Percentiles rank a stretch among this genome's conserved stretches.
Conservation (phyloP, 2,113 vertebrate genomes). For the Diglossa brunneiventris region DNA sequence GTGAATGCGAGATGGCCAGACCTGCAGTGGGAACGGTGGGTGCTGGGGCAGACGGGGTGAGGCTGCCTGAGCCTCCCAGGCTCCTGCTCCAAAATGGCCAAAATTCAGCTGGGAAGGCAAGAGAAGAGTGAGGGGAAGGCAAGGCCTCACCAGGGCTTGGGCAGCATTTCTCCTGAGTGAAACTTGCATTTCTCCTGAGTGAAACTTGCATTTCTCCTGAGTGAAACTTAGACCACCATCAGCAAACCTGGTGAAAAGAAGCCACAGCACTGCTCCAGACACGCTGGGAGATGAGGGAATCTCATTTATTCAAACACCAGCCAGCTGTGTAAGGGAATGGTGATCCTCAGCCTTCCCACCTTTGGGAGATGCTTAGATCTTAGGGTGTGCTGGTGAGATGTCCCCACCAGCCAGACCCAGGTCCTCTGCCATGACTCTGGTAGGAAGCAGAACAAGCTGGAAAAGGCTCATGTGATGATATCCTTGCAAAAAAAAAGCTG, state of each 20-base stretch:
- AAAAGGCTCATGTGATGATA: accelerated
- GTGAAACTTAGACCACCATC: not conserved
- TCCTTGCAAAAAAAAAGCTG: not conserved
- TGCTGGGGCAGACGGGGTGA: not conserved
- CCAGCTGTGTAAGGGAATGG: not conserved
- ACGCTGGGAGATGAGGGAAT: accelerated
- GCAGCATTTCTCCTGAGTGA: not conserved
- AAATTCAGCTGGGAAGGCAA: not conserved
- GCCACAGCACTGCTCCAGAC: not conserved
- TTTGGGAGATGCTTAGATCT: not conserved
- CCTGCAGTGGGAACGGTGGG: conserved; percentile 35
- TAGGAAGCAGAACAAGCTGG: not conserved
- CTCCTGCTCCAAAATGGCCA: not conserved
- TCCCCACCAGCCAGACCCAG: not conserved
- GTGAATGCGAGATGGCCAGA: conserved; percentile 67
- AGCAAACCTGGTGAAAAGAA: not conserved
- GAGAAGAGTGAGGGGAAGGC: not conserved
- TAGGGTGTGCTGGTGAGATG: not conserved
- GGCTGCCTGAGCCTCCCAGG: not conserved
- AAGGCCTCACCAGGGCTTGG: not conserved
- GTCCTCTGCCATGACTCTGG: not conserved
- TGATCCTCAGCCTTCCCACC: not conserved
- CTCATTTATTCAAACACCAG: not conserved
- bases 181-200: not conserved
- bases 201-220: not conserved